Conservation (phyloP, 1,140 invertebrate genomes). For the Meloidogyne floridensis region DNA sequence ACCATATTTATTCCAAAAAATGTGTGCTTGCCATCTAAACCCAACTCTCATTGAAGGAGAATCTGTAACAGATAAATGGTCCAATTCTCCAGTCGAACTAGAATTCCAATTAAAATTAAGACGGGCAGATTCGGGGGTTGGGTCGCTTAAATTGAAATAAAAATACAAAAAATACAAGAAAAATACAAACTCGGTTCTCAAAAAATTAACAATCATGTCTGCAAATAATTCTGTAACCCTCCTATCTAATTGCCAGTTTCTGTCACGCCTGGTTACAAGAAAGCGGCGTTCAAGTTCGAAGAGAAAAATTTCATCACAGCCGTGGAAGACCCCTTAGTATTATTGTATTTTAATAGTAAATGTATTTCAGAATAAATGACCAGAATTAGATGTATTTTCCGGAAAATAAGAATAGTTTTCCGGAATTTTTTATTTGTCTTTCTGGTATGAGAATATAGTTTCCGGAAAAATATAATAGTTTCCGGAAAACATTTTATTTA, state of each 20-base stretch:
- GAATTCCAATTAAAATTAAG: slow-evolving; percentile 64
- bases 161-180: background rate
- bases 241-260: slow-evolving; percentile 64
- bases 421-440: too few relatives aligned
- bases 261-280: slow-evolving; percentile 55
- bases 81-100: slow-evolving; percentile 43
- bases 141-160: slow-evolving; percentile 48
- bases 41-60: slow-evolving; percentile 58
- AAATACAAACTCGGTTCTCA: slow-evolving; percentile 44
- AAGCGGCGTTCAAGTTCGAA: slow-evolving; percentile 64
- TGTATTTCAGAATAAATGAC: too few relatives aligned
- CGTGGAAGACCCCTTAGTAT: slow-evolving; percentile 61
- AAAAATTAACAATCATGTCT: slow-evolving; percentile 62
- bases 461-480: too few relatives aligned
- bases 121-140: slow-evolving; percentile 58
- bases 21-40: slow-evolving; percentile 60
- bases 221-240: slow-evolving; percentile 64
- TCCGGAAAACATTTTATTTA: too few relatives aligned
- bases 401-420: background rate
- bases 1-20: slow-evolving; percentile 53
- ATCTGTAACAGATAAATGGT: slow-evolving; percentile 65
- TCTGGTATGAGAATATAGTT: too few relatives aligned
- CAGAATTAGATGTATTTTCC: too few relatives aligned
- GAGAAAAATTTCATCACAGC: slow-evolving; percentile 63
- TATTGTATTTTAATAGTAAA: too few relatives aligned